Evolutionary conservation across 2,888 invertebrate species (phyloP).

Genomic region (Apantesis nais): DNA sequence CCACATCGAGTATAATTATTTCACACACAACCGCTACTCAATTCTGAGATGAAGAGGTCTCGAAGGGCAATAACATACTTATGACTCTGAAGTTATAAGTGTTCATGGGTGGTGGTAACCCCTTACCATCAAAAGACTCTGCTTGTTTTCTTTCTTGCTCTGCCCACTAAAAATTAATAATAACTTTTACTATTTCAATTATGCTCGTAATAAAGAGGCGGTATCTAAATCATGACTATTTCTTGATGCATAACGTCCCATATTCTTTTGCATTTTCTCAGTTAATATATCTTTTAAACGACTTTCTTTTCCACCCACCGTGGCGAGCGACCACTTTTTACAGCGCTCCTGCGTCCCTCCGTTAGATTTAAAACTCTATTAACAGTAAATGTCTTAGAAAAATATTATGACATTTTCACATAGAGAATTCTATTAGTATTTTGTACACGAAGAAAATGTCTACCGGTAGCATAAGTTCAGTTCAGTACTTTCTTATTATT

Average conservation of each 20-base stretch:
- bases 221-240: conserved; percentile 53
- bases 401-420: conserved; percentile 16
- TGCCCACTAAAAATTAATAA: too few species aligned
- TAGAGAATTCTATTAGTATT: neutral
- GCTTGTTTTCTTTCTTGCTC: too few species aligned
- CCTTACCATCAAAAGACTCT: too few species aligned
- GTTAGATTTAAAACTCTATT: conserved; percentile 43
- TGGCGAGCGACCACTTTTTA: conserved; percentile 47
- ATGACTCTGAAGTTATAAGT: too few species aligned
- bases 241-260: conserved; percentile 58
- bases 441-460: neutral
- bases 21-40: too few species aligned
- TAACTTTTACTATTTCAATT: conserved; percentile 19
- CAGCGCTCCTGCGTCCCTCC: conserved; percentile 36
- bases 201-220: conserved; percentile 36
- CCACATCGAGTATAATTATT: too few species aligned
- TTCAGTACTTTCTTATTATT: neutral
- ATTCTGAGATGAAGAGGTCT: too few species aligned
- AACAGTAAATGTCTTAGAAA: conserved; percentile 27
- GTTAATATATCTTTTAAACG: conserved; percentile 73
- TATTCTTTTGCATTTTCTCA: conserved; percentile 66
- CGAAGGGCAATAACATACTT: too few species aligned
- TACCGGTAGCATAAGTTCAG: neutral
- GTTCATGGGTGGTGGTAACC: too few species aligned
- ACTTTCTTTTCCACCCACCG: conserved; percentile 59